Evolutionary conservation across 2,888 invertebrate genomes (phyloP).

Genomic region (Sicus ferrugineus): DNA sequence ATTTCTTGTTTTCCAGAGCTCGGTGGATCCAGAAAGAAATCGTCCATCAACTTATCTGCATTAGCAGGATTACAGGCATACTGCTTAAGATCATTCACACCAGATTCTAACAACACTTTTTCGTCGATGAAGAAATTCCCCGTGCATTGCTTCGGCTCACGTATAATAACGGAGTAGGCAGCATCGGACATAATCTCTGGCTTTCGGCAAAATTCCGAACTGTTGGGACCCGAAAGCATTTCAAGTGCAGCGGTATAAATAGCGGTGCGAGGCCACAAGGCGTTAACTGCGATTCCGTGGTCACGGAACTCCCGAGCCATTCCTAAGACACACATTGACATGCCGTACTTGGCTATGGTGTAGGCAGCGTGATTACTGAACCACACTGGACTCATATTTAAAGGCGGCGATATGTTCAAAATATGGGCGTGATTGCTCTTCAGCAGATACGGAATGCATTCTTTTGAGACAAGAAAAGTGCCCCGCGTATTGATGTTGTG

Average conservation of each 20-base stretch:
- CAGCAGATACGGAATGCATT: slow-evolving; percentile 85
- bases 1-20: slow-evolving; percentile 19
- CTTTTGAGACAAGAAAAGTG: slow-evolving; percentile 93
- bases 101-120: slow-evolving; percentile 78
- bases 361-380: slow-evolving; percentile 91
- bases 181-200: slow-evolving; percentile 64
- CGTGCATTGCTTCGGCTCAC: slow-evolving; percentile 79
- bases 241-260: slow-evolving; percentile 94
- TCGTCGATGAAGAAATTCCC: slow-evolving; percentile 96
- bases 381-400: slow-evolving; percentile 90
- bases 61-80: slow-evolving; percentile 84
- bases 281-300: slow-evolving; percentile 89
- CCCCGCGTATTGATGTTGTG: slow-evolving; percentile 93
- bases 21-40: slow-evolving; percentile 80
- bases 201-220: slow-evolving; percentile 59
- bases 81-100: slow-evolving; percentile 82
- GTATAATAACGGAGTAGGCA: slow-evolving; percentile 63
- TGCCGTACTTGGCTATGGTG: slow-evolving; percentile 98
- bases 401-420: slow-evolving; percentile 92
- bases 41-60: slow-evolving; percentile 76
- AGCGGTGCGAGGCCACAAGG: slow-evolving; percentile 94
- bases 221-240: slow-evolving; percentile 75
- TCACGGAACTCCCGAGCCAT: slow-evolving; percentile 93
- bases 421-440: slow-evolving; percentile 92
- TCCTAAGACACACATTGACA: slow-evolving; percentile 98